phyloP scores from a whole-genome alignment of 2,888 invertebrate genomes.

The Lithophane socia region DNA sequence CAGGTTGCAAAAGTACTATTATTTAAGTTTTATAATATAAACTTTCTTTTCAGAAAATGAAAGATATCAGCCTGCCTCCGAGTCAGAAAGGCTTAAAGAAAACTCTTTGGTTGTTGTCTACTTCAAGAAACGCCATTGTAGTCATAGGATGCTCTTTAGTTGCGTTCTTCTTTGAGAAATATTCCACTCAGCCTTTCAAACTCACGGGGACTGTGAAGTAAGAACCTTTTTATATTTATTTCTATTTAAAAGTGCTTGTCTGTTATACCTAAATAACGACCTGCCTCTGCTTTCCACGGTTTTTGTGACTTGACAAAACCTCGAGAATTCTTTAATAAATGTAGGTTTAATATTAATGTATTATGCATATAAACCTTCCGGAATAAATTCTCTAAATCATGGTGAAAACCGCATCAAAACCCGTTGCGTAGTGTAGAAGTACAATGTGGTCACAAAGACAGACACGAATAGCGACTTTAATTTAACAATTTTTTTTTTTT shows the following conservation, averaged over 20 bases:
- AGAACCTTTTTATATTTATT: slow-evolving; percentile 61
- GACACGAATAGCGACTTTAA: neutral
- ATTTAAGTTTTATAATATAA: neutral
- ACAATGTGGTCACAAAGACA: neutral
- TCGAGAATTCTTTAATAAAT: neutral
- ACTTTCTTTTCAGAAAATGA: slow-evolving; percentile 91
- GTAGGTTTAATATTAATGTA: too few relatives aligned
- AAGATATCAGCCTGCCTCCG: slow-evolving; percentile 90
- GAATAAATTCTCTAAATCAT: too few relatives aligned
- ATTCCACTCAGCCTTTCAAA: slow-evolving; percentile 91
- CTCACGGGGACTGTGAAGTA: slow-evolving; percentile 93
- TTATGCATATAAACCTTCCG: too few relatives aligned
- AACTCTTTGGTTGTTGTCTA: slow-evolving; percentile 94
- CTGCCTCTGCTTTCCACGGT: neutral
- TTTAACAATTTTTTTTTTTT: too few relatives aligned
- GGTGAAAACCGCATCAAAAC: neutral
- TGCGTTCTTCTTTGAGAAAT: slow-evolving; percentile 91
- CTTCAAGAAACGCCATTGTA: slow-evolving; percentile 95
- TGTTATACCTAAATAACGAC: neutral
- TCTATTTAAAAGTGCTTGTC: neutral
- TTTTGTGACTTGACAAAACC: neutral
- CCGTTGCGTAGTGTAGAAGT: neutral
- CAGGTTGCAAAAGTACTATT: neutral
- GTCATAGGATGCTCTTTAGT: slow-evolving; percentile 93
- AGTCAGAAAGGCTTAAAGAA: slow-evolving; percentile 87